Conservation (phyloP, 2,113 vertebrate genomes). For the Coturnix japonica region DNA sequence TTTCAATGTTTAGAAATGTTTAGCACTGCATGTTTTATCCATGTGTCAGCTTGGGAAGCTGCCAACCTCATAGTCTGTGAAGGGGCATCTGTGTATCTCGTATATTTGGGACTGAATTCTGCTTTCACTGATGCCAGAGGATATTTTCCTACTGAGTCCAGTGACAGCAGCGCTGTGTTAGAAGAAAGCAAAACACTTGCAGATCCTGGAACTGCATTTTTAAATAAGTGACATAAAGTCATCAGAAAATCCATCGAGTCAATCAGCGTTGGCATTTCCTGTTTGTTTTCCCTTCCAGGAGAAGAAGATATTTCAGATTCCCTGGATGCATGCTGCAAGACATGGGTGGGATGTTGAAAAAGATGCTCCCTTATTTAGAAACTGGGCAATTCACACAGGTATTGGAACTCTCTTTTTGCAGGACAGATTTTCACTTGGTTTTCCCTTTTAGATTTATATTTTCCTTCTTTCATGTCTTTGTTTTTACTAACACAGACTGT, state of each 20-base stretch:
- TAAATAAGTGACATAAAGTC: slow-evolving; percentile 14
- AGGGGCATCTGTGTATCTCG: slow-evolving; percentile 9
- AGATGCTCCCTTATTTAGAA: slow-evolving; percentile 89
- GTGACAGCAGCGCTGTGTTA: background rate
- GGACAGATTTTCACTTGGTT: background rate
- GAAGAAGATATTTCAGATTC: slow-evolving; percentile 92
- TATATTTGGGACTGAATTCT: background rate
- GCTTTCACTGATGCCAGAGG: background rate
- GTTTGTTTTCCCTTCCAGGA: slow-evolving; percentile 77
- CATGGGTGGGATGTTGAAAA: slow-evolving; percentile 93
- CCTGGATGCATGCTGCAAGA: slow-evolving; percentile 91
- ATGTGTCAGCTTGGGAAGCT: slow-evolving; percentile 24
- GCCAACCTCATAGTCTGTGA: background rate
- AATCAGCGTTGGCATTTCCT: slow-evolving; percentile 33
- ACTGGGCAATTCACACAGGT: slow-evolving; percentile 94
- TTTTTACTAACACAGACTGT: background rate
- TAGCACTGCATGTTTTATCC: slow-evolving; percentile 4
- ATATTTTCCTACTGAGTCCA: slow-evolving; percentile 32
- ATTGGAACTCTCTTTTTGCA: slow-evolving; percentile 7
- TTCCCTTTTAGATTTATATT: slow-evolving; percentile 9
- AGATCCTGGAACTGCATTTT: slow-evolving; percentile 3
- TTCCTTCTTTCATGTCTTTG: background rate
- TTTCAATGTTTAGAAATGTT: slow-evolving; percentile 26
- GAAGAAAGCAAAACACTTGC: slow-evolving; percentile 5
- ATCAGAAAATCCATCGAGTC: slow-evolving; percentile 9